Evolutionary conservation across 1,140 invertebrate genomes (phyloP).

Genomic region (Lasaia peninsularis): DNA sequence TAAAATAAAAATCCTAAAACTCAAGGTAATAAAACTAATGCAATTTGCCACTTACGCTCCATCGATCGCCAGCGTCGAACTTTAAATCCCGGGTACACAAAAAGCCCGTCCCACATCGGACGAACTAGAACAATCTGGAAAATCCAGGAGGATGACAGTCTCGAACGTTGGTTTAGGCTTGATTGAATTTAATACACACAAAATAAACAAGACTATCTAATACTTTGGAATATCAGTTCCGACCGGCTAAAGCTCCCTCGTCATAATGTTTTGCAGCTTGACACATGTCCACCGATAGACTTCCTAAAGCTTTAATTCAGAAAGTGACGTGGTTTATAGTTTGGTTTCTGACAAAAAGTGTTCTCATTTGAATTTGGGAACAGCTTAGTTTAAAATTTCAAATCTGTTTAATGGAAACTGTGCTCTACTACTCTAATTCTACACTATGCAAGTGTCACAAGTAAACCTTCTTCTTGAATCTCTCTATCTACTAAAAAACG

Average conservation of each 20-base stretch:
- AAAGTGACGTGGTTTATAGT: background rate
- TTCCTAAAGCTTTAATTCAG: background rate
- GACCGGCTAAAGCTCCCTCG: slow-evolving; percentile 23
- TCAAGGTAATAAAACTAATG: slow-evolving; percentile 9
- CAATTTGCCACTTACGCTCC: slow-evolving; percentile 13
- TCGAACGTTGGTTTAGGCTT: slow-evolving; percentile 16
- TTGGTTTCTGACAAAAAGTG: background rate
- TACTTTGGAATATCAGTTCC: slow-evolving; percentile 59
- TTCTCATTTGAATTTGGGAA: too few species aligned
- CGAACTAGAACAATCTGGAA: slow-evolving; percentile 14
- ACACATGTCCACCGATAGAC: slow-evolving; percentile 8
- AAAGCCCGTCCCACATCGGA: slow-evolving; percentile 13
- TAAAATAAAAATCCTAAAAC: slow-evolving; percentile 8
- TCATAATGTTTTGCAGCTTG: slow-evolving; percentile 5
- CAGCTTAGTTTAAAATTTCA: too few species aligned
- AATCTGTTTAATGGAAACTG: too few species aligned
- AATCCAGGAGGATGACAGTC: slow-evolving; percentile 19
- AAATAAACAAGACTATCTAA: slow-evolving; percentile 55
- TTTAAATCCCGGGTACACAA: slow-evolving; percentile 15
- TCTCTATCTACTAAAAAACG: too few species aligned
- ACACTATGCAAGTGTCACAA: too few species aligned
- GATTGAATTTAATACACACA: slow-evolving; percentile 33
- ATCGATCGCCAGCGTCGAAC: slow-evolving; percentile 6
- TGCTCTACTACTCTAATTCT: too few species aligned
- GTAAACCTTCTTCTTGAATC: too few species aligned